A percentile compares a stretch with the other conserved stretches of the same genome.
Evolutionary conservation across 1,140 invertebrate genomes (phyloP).

Genomic region (Delia radicum): DNA sequence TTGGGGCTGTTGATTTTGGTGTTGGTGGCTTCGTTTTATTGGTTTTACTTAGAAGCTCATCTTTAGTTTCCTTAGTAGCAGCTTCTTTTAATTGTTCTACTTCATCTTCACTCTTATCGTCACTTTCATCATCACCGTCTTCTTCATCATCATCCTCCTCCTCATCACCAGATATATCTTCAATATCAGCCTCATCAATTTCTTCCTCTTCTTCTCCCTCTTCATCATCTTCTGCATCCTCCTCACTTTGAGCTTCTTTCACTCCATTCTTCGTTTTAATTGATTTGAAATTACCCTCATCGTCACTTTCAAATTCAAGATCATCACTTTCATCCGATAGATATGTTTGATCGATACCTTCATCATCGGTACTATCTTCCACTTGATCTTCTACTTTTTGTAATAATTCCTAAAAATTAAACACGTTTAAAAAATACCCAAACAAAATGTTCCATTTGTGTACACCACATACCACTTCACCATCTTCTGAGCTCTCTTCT

Average conservation of each 20-base stretch:
- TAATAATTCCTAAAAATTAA: conserved; percentile 25
- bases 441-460: background rate
- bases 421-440: background rate
- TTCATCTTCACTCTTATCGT: background rate
- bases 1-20: background rate
- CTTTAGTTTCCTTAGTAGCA: background rate
- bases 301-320: conserved; percentile 58
- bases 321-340: conserved; percentile 61
- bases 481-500: background rate
- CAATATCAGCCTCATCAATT: conserved; percentile 31
- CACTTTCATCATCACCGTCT: conserved; percentile 25
- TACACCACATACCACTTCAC: background rate
- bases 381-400: conserved; percentile 42
- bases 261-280: conserved; percentile 29
- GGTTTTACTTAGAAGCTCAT: no score
- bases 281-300: conserved; percentile 57
- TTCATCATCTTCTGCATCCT: conserved; percentile 35
- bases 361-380: conserved; percentile 47
- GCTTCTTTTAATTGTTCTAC: background rate
- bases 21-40: background rate
- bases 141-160: conserved; percentile 44
- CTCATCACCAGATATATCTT: conserved; percentile 40
- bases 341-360: conserved; percentile 58
- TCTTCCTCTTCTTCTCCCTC: conserved; percentile 31
- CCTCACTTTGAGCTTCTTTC: conserved; percentile 37